A percentile compares a stretch with the other conserved stretches of the same genome.
Evolutionary conservation across 2,888 invertebrate genomes (phyloP).

Genomic region (Nomada fucata): DNA sequence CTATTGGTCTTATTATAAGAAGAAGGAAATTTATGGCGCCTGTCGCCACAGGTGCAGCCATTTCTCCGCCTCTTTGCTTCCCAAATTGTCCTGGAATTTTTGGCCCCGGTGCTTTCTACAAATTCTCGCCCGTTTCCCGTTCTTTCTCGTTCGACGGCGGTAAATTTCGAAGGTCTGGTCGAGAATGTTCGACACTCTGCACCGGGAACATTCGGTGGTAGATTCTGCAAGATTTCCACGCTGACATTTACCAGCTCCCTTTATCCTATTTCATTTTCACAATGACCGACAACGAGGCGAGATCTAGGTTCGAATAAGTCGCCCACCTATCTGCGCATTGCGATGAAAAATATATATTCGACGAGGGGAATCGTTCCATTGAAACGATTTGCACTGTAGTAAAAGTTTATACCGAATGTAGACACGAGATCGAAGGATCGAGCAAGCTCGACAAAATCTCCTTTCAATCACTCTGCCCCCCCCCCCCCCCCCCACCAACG

Average conservation of each 20-base stretch:
- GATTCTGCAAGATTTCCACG: neutral
- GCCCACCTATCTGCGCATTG: neutral
- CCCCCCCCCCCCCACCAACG: neutral
- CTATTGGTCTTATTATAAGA: neutral
- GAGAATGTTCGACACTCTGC: slow-evolving; percentile 1
- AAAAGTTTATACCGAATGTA: neutral
- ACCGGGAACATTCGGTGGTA: slow-evolving; percentile 9
- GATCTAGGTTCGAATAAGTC: slow-evolving; percentile 6
- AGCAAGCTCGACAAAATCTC: too few species aligned
- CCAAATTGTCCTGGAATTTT: slow-evolving; percentile 28
- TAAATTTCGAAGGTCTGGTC: slow-evolving; percentile 15
- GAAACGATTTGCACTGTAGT: neutral
- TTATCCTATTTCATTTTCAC: neutral
- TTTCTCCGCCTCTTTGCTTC: neutral
- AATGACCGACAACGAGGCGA: neutral
- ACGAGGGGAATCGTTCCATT: neutral
- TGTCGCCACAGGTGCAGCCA: neutral
- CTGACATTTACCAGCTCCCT: neutral
- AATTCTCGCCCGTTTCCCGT: slow-evolving; percentile 1
- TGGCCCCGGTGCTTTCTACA: slow-evolving; percentile 6
- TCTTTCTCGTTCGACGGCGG: neutral
- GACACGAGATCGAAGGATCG: neutral
- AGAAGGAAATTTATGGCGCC: neutral
- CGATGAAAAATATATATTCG: neutral
- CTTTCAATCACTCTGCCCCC: too few species aligned